Evolutionary conservation across 2,113 vertebrate species (phyloP).

Genomic region (Gambusia holbrooki): DNA sequence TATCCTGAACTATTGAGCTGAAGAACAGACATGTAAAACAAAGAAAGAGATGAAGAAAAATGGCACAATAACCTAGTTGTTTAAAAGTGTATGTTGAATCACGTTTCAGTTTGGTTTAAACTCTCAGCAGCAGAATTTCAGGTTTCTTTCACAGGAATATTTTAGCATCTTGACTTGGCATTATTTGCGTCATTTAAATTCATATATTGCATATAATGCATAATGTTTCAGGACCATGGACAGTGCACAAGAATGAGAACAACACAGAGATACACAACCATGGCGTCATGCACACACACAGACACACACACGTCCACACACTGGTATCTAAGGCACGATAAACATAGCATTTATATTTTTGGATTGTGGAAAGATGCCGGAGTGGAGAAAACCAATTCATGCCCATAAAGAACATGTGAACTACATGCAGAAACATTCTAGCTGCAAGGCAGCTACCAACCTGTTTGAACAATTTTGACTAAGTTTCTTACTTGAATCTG

Average conservation of each 20-base stretch:
- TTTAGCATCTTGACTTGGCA: background rate
- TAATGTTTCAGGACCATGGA: conserved; percentile 10
- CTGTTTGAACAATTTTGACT: background rate
- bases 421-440: no score
- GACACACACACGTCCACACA: no score
- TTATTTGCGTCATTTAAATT: background rate
- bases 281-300: no score
- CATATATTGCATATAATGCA: background rate
- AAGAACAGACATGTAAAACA: background rate
- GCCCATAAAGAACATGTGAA: no score
- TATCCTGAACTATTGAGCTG: background rate
- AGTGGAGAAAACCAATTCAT: no score
- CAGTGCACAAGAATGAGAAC: background rate
- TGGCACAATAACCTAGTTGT: background rate
- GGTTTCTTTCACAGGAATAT: background rate
- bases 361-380: no score
- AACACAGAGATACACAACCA: no score
- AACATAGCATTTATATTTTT: no score
- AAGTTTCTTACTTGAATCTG: background rate
- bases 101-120: background rate
- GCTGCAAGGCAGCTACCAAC: no score
- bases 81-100: background rate
- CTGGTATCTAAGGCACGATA: no score
- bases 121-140: background rate
- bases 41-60: background rate